Evolutionary conservation across 2,797 vertebrate species (phyloP), one percentile per base, ranked within the genome.

Genomic region (Chelonia mydas): DNA sequence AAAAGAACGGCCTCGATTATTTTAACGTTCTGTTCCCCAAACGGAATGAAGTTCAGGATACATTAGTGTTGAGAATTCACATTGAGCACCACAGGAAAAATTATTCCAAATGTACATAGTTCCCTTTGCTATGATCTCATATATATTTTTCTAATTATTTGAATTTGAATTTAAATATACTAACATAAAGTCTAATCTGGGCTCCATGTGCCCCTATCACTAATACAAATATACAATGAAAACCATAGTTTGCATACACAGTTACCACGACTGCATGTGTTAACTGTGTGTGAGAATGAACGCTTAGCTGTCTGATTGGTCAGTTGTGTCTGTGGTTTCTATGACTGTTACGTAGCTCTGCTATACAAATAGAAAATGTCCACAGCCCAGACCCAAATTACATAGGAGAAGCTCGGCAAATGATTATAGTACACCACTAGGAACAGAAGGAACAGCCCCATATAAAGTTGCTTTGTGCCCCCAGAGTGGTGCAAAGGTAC

Each of bases 101-200:
- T 49, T 50, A 25, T 61, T 91, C 72, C 19, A 68, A 50, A 57
- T 94, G 72, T 17, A 2, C 80, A 12, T 0, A 74, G 2, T 47
- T 93, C 47, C 6, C 65, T 92, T 94, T 87, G 59, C 57, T 92
- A 90, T 13, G 9, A 78, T 82, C 77, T 96, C 65, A 91, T 57
- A 82, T 77, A 91, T 57, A 82, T 77, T 88, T 92, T 0, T 88
- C 84, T 88, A 51, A 12, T 87, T 86, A 25, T 59, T 92, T 4
- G 31, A 84, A 45, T 72, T 92, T 93, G 47, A 45, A 68, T 76
- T 87, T 90, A 51, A 12, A 2, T 88, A 12, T 19, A 50, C 47
- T 68, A 86, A 51, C 7, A 61, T 68, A 23, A 88, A 88, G 41
- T 31, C 27, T 78, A 89, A 41, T 90, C 3, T 85, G 88, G 65